Evolutionary conservation across 2,888 invertebrate species (phyloP), one percentile per base, ranked within the genome.

Genomic region (Cerceris ruficornis): DNA sequence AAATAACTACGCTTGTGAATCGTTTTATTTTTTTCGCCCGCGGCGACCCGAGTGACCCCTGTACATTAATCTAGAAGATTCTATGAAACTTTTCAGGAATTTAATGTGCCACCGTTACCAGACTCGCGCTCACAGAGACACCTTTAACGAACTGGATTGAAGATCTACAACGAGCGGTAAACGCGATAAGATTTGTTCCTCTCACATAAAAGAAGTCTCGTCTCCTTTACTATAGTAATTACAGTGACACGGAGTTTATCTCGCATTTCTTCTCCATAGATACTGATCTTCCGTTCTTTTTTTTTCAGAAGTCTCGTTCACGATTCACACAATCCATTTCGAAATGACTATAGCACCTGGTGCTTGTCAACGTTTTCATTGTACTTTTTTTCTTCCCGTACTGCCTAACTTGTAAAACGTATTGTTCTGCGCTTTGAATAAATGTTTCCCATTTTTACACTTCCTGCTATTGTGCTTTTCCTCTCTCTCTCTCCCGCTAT

Each of bases 91-190:
- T 46, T 67, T 9, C 75, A 28, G 14, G 55, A 14, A 42, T 57
- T 50, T 49, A 67, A 67, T 58, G 58, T 46, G 11, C 52, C n/a
- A 41, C 69, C 50, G 43, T 75, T 77, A 66, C 66, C 17, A 8
- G 62, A 9, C 42, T 7, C 39, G 5, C 7, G 8, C 7, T 8
- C 54, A 42, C 66, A 17, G 52, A 42, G 49, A 49, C 65, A 60
- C 65, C 50, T 69, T 68, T 69, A 79, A 77, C 66, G 72, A 77
- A 69, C 79, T 62, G 77, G 65, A 73, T 72, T 52, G 71, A 52
- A 65, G 62, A 64, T 68, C 68, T 69, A 76, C 71, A 69, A 60
- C 60, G 54, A 49, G 61, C 61, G 60, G 72, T 75, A 71, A 75
- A 71, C 41, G 39, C 14, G 52, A 28, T 49, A 49, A 76, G 76